Evolutionary conservation across 1,140 invertebrate species (phyloP).

Genomic region (Mamestra configurata): DNA sequence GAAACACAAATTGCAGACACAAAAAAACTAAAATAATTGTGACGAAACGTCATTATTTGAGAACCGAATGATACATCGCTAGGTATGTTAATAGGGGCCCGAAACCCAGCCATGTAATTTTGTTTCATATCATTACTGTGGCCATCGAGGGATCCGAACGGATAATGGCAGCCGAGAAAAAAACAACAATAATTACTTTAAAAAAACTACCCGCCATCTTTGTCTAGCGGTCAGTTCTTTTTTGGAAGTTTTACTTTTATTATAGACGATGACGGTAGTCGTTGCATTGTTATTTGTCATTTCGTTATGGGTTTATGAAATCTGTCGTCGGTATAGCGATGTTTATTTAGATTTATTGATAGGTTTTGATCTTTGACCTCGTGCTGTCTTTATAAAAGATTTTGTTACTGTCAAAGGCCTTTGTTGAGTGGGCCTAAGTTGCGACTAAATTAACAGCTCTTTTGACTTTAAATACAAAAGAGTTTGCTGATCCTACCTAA

Average conservation of each 20-base stretch:
- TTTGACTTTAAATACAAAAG: no score
- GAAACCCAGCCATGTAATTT: slow-evolving; percentile 81
- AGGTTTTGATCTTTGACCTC: slow-evolving; percentile 1
- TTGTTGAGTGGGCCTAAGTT: not conserved
- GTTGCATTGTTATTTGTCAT: slow-evolving; percentile 49
- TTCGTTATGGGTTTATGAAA: slow-evolving; percentile 14
- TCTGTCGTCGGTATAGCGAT: not conserved
- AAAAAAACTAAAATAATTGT: slow-evolving; percentile 38
- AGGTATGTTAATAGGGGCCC: slow-evolving; percentile 81
- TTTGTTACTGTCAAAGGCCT: not conserved
- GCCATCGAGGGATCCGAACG: slow-evolving; percentile 66
- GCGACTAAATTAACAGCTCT: not conserved
- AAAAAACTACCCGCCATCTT: slow-evolving; percentile 59
- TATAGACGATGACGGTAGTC: slow-evolving; percentile 49
- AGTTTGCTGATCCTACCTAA: no score
- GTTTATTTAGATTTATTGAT: slow-evolving; percentile 14
- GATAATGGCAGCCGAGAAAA: slow-evolving; percentile 78
- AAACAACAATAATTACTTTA: slow-evolving; percentile 71
- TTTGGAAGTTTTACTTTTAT: slow-evolving; percentile 38
- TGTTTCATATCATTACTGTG: slow-evolving; percentile 79
- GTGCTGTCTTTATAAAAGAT: not conserved
- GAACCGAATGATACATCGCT: slow-evolving; percentile 59
- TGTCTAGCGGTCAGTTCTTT: slow-evolving; percentile 56
- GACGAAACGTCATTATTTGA: slow-evolving; percentile 53
- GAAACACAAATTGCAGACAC: slow-evolving; percentile 20